These are phyloP conservation scores for Unio delphinus DNA, from an alignment of 2,888 invertebrate species.

Conservation along the genomic window DNA sequence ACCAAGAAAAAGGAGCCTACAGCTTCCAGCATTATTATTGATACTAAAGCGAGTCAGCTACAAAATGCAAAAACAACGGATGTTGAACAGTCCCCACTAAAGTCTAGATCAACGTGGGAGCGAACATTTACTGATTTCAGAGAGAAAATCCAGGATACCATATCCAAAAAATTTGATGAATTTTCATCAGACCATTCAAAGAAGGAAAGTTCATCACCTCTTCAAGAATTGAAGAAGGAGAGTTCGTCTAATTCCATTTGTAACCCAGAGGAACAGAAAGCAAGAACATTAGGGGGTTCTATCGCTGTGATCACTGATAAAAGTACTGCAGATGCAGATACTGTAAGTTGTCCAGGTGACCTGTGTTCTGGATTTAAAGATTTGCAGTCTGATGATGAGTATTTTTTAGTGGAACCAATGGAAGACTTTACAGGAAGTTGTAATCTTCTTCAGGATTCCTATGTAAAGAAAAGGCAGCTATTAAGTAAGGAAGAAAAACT, in stretches of 20 bases:
- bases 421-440: conserved; percentile 41
- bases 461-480: too few relatives aligned
- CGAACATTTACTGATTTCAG: conserved; percentile 44
- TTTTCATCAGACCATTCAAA: conserved; percentile 26
- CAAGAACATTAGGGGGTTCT: too few relatives aligned
- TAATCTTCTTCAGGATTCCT: conserved; percentile 14
- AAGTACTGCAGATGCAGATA: conserved; percentile 12
- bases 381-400: conserved; percentile 25
- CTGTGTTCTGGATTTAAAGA: conserved; percentile 3
- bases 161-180: conserved; percentile 55
- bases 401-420: conserved; percentile 14
- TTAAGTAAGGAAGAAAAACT: too few relatives aligned
- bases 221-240: too few relatives aligned
- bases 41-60: too few relatives aligned
- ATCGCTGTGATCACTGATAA: too few relatives aligned
- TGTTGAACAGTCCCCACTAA: too few relatives aligned
- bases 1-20: neutral
- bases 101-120: conserved; percentile 7
- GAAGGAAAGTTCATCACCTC: neutral
- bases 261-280: too few relatives aligned
- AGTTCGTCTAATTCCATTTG: too few relatives aligned
- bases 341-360: conserved; percentile 1
- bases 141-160: conserved; percentile 42
- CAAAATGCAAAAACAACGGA: too few relatives aligned
- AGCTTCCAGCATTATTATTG: too few relatives aligned